A percentile compares a stretch with the other conserved stretches of the same genome.
Evolutionary conservation across 1,140 invertebrate species (phyloP).

Genomic region (Achroia grisella): DNA sequence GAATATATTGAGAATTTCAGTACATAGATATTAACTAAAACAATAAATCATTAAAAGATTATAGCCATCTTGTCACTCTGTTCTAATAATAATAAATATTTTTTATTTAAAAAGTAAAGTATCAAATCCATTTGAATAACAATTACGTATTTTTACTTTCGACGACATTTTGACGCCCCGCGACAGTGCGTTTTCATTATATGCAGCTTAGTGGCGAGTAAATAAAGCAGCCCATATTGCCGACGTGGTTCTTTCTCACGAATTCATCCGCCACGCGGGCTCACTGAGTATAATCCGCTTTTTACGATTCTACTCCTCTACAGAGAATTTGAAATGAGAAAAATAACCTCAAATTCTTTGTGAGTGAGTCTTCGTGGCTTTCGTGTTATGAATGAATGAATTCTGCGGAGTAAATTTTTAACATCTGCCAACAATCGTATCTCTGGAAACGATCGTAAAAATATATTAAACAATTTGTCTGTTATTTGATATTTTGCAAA

Average conservation of each 20-base stretch:
- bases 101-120: slow-evolving; percentile 8
- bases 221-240: slow-evolving; percentile 67
- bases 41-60: too few species aligned
- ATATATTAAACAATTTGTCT: too few species aligned
- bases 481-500: too few species aligned
- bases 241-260: slow-evolving; percentile 53
- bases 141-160: slow-evolving; percentile 27
- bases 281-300: slow-evolving; percentile 63
- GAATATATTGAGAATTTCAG: too few species aligned
- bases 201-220: slow-evolving; percentile 52
- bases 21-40: too few species aligned
- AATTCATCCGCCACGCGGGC: slow-evolving; percentile 56
- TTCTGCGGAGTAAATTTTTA: slow-evolving; percentile 12
- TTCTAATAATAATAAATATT: too few species aligned
- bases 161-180: slow-evolving; percentile 50
- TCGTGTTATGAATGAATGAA: slow-evolving; percentile 47
- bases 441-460: too few species aligned
- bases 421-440: neutral
- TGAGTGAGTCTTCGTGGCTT: slow-evolving; percentile 42
- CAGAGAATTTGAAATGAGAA: slow-evolving; percentile 66
- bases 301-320: slow-evolving; percentile 66
- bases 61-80: too few species aligned
- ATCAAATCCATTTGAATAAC: slow-evolving; percentile 15
- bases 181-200: slow-evolving; percentile 64
- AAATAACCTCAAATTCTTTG: slow-evolving; percentile 62